These are phyloP conservation scores for Pseudococcus longispinus DNA, from an alignment of 2,888 invertebrate genomes.

Conservation along the genomic window DNA sequence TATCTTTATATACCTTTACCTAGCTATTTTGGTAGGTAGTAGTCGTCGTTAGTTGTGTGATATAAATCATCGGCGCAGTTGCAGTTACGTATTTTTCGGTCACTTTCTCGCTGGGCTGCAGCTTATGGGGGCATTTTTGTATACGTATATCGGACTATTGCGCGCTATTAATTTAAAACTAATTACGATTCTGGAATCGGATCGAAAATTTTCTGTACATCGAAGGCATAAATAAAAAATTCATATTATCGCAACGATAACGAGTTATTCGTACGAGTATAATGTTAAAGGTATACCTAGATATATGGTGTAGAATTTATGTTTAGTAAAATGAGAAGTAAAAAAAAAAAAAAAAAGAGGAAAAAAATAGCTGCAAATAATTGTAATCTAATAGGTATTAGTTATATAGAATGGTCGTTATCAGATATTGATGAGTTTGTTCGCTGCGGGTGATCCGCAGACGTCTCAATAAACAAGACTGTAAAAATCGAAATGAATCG, in stretches of 20 bases:
- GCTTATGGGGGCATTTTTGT: background rate
- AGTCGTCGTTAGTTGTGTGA: background rate
- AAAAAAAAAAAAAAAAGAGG: background rate
- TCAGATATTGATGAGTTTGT: conserved; percentile 54
- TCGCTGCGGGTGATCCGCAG: conserved; percentile 53
- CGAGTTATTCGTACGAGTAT: background rate
- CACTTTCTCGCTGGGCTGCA: background rate
- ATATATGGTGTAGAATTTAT: background rate
- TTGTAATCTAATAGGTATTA: conserved; percentile 50
- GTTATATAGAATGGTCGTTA: conserved; percentile 50
- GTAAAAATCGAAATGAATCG: conserved; percentile 51
- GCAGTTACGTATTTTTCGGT: background rate
- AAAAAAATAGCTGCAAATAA: conserved; percentile 35
- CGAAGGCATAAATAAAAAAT: conserved; percentile 8
- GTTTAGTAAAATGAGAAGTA: background rate
- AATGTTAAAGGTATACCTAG: background rate
- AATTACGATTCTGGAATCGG: conserved; percentile 1
- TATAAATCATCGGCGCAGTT: background rate
- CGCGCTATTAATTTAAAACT: conserved; percentile 22
- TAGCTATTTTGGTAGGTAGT: background rate
- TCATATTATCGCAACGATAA: conserved; percentile 5
- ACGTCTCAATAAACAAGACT: conserved; percentile 54
- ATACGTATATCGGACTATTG: background rate
- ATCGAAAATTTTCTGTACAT: conserved; percentile 3
- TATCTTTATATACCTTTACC: background rate